Evolutionary conservation across 2,888 invertebrate genomes (phyloP).

Genomic region (Nycteola revayana): DNA sequence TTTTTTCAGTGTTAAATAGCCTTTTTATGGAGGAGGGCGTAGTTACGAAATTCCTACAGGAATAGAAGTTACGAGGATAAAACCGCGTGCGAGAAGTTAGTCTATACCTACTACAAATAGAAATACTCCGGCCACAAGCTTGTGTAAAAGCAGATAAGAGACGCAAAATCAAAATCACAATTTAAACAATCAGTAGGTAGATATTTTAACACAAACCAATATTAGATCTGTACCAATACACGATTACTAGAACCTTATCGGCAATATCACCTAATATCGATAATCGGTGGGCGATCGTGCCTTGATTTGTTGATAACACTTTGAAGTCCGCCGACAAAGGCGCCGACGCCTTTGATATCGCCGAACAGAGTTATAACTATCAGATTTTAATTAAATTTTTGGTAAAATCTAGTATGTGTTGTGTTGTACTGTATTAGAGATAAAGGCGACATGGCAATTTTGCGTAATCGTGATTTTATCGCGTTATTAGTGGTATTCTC

Average conservation of each 20-base stretch:
- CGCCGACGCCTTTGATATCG: constrained; percentile 46
- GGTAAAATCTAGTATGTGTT: constrained; percentile 24
- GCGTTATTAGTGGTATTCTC: too few relatives aligned
- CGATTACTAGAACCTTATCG: constrained; percentile 33
- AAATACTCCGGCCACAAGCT: too few relatives aligned
- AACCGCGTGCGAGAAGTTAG: too few relatives aligned
- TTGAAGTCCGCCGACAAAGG: constrained; percentile 45
- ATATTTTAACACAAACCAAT: constrained; percentile 27
- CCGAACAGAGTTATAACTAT: constrained; percentile 34
- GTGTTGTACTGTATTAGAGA: constrained; percentile 8
- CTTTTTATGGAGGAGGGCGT: too few relatives aligned
- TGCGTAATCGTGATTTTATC: too few relatives aligned
- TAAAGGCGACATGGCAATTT: neutral
- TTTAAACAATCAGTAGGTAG: constrained; percentile 21
- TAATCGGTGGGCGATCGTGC: constrained; percentile 38
- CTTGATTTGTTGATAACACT: constrained; percentile 41
- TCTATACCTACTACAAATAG: too few relatives aligned
- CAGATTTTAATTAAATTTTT: constrained; percentile 32
- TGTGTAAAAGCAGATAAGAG: constrained; percentile 22
- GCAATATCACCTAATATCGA: constrained; percentile 30
- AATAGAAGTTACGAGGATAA: too few relatives aligned
- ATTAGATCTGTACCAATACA: constrained; percentile 32
- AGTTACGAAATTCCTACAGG: too few relatives aligned
- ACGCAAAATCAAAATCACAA: constrained; percentile 18
- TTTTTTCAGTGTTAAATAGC: too few relatives aligned